Conservation (phyloP, 92 coral and sea anemone genomes). For the Porites evermanni region DNA sequence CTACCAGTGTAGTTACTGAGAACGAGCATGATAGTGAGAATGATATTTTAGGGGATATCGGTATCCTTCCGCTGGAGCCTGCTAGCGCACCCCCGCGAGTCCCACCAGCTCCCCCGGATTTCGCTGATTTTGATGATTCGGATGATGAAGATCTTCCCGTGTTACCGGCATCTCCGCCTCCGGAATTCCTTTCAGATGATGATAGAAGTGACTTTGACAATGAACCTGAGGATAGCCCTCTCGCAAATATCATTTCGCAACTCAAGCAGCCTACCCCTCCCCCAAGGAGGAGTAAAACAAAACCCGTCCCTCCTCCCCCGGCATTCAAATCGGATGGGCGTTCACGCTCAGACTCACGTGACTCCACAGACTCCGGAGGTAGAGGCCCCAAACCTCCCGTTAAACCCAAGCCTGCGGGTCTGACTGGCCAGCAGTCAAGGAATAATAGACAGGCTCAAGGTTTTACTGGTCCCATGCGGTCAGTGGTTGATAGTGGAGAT, state of each 20-base stretch:
- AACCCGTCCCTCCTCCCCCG: slow-evolving; percentile 76
- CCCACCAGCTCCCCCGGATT: slow-evolving; percentile 66
- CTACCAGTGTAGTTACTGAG: not conserved
- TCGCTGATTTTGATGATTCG: slow-evolving; percentile 66
- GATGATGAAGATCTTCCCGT: slow-evolving; percentile 71
- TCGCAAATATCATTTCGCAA: slow-evolving; percentile 62
- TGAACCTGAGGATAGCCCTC: slow-evolving; percentile 61
- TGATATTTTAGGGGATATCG: slow-evolving; percentile 53
- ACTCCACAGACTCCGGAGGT: slow-evolving; percentile 56
- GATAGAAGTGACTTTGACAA: slow-evolving; percentile 40
- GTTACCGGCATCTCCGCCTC: slow-evolving; percentile 81
- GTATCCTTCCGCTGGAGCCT: slow-evolving; percentile 51
- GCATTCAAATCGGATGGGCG: slow-evolving; percentile 64
- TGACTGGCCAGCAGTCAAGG: slow-evolving; percentile 36
- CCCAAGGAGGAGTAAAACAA: slow-evolving; percentile 65
- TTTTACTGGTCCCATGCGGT: slow-evolving; percentile 33
- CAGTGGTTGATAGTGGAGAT: slow-evolving; percentile 32
- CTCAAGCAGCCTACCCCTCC: slow-evolving; percentile 65
- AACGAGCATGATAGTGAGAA: slow-evolving; percentile 9
- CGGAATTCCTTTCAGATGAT: slow-evolving; percentile 61
- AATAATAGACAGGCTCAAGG: slow-evolving; percentile 24
- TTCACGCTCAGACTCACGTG: slow-evolving; percentile 68
- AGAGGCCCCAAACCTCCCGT: slow-evolving; percentile 70
- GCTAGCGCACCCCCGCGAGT: slow-evolving; percentile 56
- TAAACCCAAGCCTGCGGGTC: slow-evolving; percentile 59